Conservation (phyloP, 2,888 invertebrate species). For the Apamea sordens region DNA sequence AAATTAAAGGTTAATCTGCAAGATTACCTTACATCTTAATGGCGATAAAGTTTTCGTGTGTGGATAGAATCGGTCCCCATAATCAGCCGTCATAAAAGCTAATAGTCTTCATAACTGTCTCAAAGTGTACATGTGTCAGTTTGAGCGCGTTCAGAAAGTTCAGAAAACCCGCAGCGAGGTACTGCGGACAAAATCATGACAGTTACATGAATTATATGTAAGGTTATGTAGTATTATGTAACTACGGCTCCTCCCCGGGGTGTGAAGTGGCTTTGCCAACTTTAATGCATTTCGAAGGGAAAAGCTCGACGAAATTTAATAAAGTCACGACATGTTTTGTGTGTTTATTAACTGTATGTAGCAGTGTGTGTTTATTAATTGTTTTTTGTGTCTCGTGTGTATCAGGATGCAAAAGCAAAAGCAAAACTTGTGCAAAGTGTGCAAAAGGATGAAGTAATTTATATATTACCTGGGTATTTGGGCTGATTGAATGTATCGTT, state of each 20-base stretch:
- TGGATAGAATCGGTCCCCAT: neutral
- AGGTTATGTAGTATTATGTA: conserved; percentile 18
- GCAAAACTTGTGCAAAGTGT: no score
- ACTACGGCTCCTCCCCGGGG: conserved; percentile 9
- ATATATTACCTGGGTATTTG: neutral
- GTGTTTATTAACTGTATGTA: neutral
- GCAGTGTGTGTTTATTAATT: neutral
- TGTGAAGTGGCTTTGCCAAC: conserved; percentile 14
- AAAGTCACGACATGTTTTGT: neutral
- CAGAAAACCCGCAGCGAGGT: conserved; percentile 24
- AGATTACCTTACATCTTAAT: neutral
- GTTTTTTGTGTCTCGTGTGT: neutral
- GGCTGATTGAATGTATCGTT: neutral
- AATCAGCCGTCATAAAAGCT: neutral
- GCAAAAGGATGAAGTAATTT: neutral
- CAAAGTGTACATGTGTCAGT: conserved; percentile 14
- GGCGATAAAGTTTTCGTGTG: neutral
- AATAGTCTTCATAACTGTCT: neutral
- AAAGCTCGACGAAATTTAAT: conserved; percentile 15
- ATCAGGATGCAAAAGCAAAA: no score
- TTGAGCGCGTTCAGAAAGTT: conserved; percentile 21
- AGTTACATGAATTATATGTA: conserved; percentile 14
- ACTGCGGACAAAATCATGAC: conserved; percentile 26
- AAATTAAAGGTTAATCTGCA: neutral
- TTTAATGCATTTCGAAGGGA: conserved; percentile 24